Conservation (phyloP, 2,797 vertebrate genomes). For the Chiroxiphia lanceolata region DNA sequence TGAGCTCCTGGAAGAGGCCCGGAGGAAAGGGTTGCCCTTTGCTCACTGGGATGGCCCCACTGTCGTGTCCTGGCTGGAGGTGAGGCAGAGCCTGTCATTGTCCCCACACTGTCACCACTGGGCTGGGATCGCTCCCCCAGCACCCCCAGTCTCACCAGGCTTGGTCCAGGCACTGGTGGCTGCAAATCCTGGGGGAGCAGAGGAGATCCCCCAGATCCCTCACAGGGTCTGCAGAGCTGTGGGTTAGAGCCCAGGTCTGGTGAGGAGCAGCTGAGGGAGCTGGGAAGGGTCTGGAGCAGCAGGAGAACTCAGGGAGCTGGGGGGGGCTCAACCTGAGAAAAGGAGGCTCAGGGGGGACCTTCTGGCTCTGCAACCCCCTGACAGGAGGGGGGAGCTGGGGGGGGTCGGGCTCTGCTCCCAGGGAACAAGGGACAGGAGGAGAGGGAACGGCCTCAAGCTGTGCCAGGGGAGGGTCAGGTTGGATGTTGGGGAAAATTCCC, state of each 20-base stretch:
- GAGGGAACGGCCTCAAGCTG: rapidly evolving
- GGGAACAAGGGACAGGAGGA: not conserved
- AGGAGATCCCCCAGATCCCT: not conserved
- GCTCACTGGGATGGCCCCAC: constrained; percentile 97
- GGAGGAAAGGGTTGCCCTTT: constrained; percentile 91
- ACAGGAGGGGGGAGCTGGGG: rapidly evolving
- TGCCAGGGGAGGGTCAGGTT: not conserved
- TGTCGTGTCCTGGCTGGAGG: constrained; percentile 96
- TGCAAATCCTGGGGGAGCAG: not conserved
- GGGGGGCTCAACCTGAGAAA: not conserved
- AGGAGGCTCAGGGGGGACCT: not conserved
- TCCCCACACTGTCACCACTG: rapidly evolving
- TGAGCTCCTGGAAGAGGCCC: constrained; percentile 92
- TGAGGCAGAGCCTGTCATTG: not conserved
- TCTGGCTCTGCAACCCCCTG: not conserved
- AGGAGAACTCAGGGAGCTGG: not conserved
- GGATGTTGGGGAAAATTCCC: no score
- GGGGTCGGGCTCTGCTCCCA: rapidly evolving
- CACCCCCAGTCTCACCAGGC: not conserved
- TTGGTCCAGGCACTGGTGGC: not conserved
- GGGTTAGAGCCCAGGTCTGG: not conserved
- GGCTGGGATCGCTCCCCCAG: not conserved
- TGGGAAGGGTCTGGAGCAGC: not conserved
- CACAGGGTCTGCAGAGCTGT: not conserved
- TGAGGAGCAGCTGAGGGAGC: not conserved